Evolutionary conservation across 2,888 invertebrate genomes (phyloP).

Genomic region (Lepidochrysops patricia): DNA sequence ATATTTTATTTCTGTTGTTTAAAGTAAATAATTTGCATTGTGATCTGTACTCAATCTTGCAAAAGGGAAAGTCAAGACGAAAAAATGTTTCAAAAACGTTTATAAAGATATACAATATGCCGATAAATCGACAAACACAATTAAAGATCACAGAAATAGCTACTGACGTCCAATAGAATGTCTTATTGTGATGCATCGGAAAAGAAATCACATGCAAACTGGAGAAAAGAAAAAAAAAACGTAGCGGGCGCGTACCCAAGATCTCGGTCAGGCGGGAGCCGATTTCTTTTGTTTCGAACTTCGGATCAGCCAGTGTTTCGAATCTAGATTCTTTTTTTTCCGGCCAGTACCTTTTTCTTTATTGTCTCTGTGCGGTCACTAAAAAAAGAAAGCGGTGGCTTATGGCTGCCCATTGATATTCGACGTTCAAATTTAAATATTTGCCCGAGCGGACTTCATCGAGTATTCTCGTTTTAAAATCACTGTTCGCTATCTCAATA

Average conservation of each 20-base stretch:
- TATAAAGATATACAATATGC: not conserved
- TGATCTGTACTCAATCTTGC: no score
- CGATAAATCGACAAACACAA: conserved; percentile 29
- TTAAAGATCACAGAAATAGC: conserved; percentile 50
- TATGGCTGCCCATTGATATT: conserved; percentile 75
- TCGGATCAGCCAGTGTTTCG: conserved; percentile 72
- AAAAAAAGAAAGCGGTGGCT: conserved; percentile 64
- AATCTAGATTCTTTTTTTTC: conserved; percentile 64
- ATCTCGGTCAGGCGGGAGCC: conserved; percentile 72
- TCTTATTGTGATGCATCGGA: conserved; percentile 70
- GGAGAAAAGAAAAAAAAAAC: conserved; percentile 52
- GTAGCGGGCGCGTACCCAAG: conserved; percentile 66
- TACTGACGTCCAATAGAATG: conserved; percentile 60
- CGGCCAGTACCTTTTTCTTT: conserved; percentile 62
- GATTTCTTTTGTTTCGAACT: conserved; percentile 69
- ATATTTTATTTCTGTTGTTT: no score
- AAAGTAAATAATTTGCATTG: no score
- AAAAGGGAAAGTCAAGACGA: not conserved
- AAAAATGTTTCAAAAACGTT: not conserved
- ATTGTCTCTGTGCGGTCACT: conserved; percentile 65
- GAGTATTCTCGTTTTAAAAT: conserved; percentile 59
- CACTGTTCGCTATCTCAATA: conserved; percentile 61
- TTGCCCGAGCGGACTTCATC: conserved; percentile 64
- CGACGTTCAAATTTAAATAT: conserved; percentile 74
- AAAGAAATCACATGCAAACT: conserved; percentile 65